Evolutionary conservation across 2,113 vertebrate species (phyloP).

Genomic region (Pachycephala philippinensis): DNA sequence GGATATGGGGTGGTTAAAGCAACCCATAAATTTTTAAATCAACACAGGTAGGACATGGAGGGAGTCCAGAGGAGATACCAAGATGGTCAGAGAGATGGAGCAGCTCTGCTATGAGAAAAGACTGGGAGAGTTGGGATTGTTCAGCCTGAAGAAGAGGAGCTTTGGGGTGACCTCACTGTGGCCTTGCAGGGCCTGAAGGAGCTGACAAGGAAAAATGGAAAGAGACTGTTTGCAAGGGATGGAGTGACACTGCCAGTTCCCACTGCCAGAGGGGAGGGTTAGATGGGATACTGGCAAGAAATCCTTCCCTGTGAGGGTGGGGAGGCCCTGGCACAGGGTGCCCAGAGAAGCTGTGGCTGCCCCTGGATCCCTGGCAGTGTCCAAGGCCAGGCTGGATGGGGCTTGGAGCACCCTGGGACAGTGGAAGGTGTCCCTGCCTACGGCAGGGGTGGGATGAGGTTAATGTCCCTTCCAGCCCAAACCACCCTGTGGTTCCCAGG

Average conservation of each 20-base stretch:
- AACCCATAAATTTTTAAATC: background rate
- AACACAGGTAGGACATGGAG: background rate
- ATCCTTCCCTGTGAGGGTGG: fast-evolving
- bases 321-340: background rate
- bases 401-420: fast-evolving
- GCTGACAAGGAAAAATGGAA: background rate
- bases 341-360: background rate
- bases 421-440: background rate
- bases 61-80: background rate
- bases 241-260: background rate
- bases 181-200: fast-evolving
- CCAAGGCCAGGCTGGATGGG: fast-evolving
- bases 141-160: background rate
- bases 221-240: background rate
- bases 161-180: background rate
- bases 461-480: background rate
- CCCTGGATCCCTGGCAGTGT: background rate
- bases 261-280: background rate
- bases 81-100: background rate
- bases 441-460: background rate
- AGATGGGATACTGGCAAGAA: background rate
- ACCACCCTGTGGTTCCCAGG: background rate
- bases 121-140: background rate
- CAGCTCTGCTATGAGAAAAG: background rate
- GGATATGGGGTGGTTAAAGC: background rate